Base-by-base conservation (phyloP, 2,797 vertebrate genomes). In the Sebastes kiyomatsui region DNA sequence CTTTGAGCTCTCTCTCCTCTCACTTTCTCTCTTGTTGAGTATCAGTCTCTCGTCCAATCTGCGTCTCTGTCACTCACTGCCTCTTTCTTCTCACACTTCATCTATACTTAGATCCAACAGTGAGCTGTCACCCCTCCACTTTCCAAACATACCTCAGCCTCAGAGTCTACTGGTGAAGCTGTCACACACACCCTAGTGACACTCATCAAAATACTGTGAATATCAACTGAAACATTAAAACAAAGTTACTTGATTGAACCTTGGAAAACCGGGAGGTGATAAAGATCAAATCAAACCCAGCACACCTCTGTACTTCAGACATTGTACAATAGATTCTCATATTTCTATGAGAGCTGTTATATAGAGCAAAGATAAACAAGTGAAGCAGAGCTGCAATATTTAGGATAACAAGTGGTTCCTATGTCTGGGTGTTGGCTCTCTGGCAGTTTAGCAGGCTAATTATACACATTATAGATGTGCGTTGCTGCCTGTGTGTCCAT, bases 21-120 rank as follows among this genome's bases (percentile, higher is more conserved):
- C 52, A 9, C 16, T n/a, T 35, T 60, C 28, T 56, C 46, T 74
- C 38, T 49, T 6, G 20, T 28, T 55, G 60, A 74, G 72, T 70
- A 72, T 82, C 75, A 60, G 62, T 56, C 78, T 72, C 79, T 81
- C 20, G 5, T 77, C 67, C 72, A 73, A 79, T 81, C 74, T 74
- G 75, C 58, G 25, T 78, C 84, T 84, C 67, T 75, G 81, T 86
- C 89, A 85, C 80, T 86, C 84, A 78, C 79, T 52, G 72, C 82
- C 71, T 80, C 68, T 68, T 72, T 84, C 71, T 67, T 73, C 82
- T 86, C 82, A 83, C 81, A 79, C 87, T 80, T 85, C 67, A 59
- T 80, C 86, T 92, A 91, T 87, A 89, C 84, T 91, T 92, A 87
- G 90, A 75, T 61, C 67, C 77, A 77, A 73, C 66, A 69, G 46